Percentiles rank a stretch among this genome's conserved stretches.
Conservation (phyloP, 2,113 vertebrate genomes). For the Cichladusa arquata region DNA sequence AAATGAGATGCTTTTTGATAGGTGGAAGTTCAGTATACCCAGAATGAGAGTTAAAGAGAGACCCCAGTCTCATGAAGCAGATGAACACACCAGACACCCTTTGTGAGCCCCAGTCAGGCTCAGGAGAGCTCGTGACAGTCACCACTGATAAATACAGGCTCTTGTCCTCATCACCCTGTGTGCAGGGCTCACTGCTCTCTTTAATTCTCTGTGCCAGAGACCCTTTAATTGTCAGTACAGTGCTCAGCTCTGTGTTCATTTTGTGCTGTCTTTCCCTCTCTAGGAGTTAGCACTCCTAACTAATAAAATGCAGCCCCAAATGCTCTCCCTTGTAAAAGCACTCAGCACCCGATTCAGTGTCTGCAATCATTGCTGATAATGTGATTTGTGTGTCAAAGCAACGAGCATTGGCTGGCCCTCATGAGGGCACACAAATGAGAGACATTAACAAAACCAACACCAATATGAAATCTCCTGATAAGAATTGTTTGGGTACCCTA, state of each 20-base stretch:
- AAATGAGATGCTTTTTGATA: background rate
- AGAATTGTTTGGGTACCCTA: background rate
- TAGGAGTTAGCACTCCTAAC: background rate
- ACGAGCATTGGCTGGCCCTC: background rate
- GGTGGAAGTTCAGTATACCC: background rate
- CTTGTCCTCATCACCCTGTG: background rate
- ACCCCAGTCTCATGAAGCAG: background rate
- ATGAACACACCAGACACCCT: background rate
- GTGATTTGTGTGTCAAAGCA: background rate
- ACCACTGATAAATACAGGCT: accelerated
- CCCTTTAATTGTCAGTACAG: background rate
- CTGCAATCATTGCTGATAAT: background rate
- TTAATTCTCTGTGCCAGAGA: background rate
- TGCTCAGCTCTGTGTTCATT: background rate
- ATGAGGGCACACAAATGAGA: background rate
- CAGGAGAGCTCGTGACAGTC: background rate
- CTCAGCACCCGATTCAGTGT: background rate
- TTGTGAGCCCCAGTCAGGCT: background rate
- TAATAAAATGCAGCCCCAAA: background rate
- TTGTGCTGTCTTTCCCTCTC: background rate
- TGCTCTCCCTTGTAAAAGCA: too few species aligned
- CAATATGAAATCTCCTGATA: background rate
- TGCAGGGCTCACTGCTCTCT: background rate
- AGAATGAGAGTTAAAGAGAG: background rate
- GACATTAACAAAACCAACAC: background rate